Evolutionary conservation across 2,113 vertebrate species (phyloP).

Genomic region (Rhabdornis inornatus): DNA sequence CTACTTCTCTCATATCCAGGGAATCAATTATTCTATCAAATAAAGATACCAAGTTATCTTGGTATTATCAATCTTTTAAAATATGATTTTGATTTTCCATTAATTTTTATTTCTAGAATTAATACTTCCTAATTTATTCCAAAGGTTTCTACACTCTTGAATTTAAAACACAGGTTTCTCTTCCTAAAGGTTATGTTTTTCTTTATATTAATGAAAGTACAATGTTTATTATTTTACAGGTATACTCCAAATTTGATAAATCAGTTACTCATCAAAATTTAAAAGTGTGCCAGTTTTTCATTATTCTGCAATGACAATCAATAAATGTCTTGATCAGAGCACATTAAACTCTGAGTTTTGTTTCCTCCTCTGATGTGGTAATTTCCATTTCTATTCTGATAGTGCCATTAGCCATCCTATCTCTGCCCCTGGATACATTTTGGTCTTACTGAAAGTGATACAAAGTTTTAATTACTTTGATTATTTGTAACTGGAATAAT

Average conservation of each 20-base stretch:
- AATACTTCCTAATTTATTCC: not conserved
- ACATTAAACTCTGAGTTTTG: not conserved
- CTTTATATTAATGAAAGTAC: not conserved
- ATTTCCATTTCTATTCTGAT: conserved; percentile 23
- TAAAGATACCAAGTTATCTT: not conserved
- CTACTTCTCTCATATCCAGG: not conserved
- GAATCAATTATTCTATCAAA: not conserved
- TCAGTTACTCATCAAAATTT: not conserved
- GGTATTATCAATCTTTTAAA: not conserved
- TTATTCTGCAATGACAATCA: not conserved
- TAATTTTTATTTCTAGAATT: not conserved
- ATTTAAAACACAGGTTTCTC: not conserved
- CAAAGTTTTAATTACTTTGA: not conserved
- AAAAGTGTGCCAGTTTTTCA: not conserved
- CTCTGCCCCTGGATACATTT: not conserved
- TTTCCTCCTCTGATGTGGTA: not conserved
- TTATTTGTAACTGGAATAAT: not conserved
- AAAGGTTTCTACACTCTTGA: not conserved
- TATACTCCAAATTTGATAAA: not conserved
- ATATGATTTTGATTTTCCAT: not conserved
- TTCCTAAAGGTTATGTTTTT: not conserved
- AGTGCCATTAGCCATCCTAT: not conserved
- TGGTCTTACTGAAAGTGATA: not conserved
- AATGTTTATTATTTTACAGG: not conserved
- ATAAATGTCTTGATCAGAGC: not conserved